Percentiles rank a stretch among this genome's conserved stretches.
These are phyloP conservation scores for Halcyon badia DNA, from an alignment of 2,797 vertebrate species.

Conservation along the genomic window DNA sequence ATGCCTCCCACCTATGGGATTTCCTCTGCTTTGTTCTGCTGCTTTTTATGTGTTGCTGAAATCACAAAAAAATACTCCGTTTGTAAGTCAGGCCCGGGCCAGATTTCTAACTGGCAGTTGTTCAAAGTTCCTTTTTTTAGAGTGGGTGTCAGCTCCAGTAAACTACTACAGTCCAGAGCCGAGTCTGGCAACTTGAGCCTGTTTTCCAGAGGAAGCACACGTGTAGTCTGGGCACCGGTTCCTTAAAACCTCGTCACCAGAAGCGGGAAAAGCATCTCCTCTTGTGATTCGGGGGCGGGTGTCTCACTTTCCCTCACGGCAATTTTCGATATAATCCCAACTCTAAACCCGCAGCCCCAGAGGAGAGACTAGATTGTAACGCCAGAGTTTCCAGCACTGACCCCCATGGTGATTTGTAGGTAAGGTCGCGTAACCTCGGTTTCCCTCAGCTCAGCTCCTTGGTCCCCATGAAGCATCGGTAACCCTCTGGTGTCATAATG, in stretches of 20 bases:
- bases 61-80: neutral
- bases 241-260: neutral
- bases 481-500: neutral
- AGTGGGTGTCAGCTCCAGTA: neutral
- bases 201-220: neutral
- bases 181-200: neutral
- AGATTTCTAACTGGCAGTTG: conserved; percentile 9
- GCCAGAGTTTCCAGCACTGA: neutral
- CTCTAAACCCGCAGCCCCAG: neutral
- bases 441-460: neutral
- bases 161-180: neutral
- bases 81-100: neutral
- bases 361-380: neutral
- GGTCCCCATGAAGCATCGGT: neutral
- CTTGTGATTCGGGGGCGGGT: neutral
- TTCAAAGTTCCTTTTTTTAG: neutral
- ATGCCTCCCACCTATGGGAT: conserved; percentile 20
- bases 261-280: neutral
- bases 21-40: conserved; percentile 32
- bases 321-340: neutral
- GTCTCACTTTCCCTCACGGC: neutral
- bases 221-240: neutral
- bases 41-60: conserved; percentile 21
- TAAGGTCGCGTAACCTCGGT: neutral
- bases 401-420: neutral